A percentile compares a stretch with the other conserved stretches of the same genome.
These are phyloP conservation scores for Drosophila obscura DNA, from an alignment of 1,140 invertebrate species.

Conservation along the genomic window DNA sequence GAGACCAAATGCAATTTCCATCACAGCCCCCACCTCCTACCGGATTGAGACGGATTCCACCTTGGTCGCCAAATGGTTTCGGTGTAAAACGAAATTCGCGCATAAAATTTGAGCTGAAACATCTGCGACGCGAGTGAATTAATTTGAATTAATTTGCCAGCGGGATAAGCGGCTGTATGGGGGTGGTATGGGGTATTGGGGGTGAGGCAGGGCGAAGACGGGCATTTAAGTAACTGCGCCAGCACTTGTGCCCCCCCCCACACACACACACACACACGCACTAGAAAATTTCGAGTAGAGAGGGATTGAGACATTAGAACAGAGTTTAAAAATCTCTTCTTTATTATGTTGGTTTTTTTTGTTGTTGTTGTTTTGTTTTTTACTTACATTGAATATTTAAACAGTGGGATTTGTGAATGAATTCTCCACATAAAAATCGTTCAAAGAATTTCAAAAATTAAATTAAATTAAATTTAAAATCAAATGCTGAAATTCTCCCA, in stretches of 20 bases:
- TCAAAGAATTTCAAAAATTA: too few species aligned
- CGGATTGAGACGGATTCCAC: slow-evolving; percentile 27
- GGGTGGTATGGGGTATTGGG: not conserved
- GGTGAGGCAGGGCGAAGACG: slow-evolving; percentile 1
- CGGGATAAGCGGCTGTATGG: slow-evolving; percentile 28
- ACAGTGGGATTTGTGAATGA: slow-evolving; percentile 8
- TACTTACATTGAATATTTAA: slow-evolving; percentile 45
- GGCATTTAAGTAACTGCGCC: slow-evolving; percentile 68
- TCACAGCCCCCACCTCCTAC: not conserved
- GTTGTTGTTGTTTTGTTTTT: slow-evolving; percentile 18
- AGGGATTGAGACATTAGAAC: slow-evolving; percentile 62
- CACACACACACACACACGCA: slow-evolving; percentile 17
- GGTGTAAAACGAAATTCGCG: slow-evolving; percentile 75
- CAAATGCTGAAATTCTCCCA: too few species aligned
- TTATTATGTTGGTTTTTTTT: not conserved
- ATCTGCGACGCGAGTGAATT: slow-evolving; percentile 80
- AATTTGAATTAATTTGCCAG: slow-evolving; percentile 81
- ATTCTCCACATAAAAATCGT: not conserved
- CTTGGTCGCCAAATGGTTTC: slow-evolving; percentile 66
- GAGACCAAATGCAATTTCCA: not conserved
- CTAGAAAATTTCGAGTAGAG: slow-evolving; percentile 1
- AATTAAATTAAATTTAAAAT: too few species aligned
- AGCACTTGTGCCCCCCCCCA: slow-evolving; percentile 58
- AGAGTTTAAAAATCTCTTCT: slow-evolving; percentile 65
- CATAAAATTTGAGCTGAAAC: slow-evolving; percentile 82